Conservation (phyloP, 2,113 vertebrate species). For the Progne subis region DNA sequence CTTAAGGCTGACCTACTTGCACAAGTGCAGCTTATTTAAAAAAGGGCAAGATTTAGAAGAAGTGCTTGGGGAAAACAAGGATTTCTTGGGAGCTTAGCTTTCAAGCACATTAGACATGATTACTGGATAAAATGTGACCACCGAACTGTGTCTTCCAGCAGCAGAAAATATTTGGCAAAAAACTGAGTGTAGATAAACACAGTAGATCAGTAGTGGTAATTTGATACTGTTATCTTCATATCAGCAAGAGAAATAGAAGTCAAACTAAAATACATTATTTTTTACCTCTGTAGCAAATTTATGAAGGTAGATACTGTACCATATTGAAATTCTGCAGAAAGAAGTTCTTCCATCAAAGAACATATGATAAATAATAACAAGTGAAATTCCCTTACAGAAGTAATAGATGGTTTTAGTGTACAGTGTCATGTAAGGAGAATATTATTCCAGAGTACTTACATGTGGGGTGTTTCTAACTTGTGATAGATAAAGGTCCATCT, state of each 20-base stretch:
- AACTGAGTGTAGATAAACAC: not conserved
- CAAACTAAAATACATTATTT: not conserved
- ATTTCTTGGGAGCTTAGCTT: constrained; percentile 8
- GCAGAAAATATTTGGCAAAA: not conserved
- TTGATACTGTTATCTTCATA: not conserved
- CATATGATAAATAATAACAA: not conserved
- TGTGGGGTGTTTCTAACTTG: not conserved
- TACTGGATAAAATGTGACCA: not conserved
- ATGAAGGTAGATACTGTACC: not conserved
- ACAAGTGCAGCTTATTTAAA: constrained; percentile 18
- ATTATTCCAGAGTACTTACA: not conserved
- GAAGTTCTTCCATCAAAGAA: not conserved
- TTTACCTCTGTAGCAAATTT: not conserved
- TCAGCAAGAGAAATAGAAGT: not conserved
- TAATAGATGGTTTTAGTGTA: not conserved
- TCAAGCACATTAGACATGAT: not conserved
- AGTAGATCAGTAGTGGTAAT: not conserved
- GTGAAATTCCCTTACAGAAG: not conserved
- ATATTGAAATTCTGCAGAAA: not conserved
- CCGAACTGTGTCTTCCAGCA: not conserved
- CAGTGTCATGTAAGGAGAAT: not conserved
- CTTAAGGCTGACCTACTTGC: constrained; percentile 51
- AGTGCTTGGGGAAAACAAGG: not conserved
- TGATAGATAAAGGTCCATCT: not conserved
- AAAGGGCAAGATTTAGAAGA: not conserved